phyloP scores from a whole-genome alignment of 1,140 invertebrate genomes.

The Aphaenogaster ashmeadi region DNA sequence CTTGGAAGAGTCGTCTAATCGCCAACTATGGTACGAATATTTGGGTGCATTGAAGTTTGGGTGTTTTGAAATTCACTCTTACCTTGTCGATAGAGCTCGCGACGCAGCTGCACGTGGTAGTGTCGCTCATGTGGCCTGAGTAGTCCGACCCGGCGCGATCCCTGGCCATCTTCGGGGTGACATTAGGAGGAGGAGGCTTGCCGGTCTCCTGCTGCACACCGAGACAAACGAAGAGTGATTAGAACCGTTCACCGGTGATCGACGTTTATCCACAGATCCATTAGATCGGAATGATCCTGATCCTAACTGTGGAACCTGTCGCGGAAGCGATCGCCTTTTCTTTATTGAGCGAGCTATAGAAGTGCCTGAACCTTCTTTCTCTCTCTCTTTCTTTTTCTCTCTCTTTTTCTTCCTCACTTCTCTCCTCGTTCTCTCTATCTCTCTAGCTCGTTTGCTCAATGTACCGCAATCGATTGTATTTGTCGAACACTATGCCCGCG shows the following conservation, averaged over 20 bases:
- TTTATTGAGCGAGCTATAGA: slow-evolving; percentile 31
- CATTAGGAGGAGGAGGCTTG: slow-evolving; percentile 77
- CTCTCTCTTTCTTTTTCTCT: slow-evolving; percentile 42
- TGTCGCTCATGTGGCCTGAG: slow-evolving; percentile 84
- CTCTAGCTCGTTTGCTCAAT: slow-evolving; percentile 20
- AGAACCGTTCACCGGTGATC: slow-evolving; percentile 19
- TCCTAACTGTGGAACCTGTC: not conserved
- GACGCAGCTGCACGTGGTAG: slow-evolving; percentile 83
- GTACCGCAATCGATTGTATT: slow-evolving; percentile 7
- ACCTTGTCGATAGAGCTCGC: slow-evolving; percentile 83
- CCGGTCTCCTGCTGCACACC: slow-evolving; percentile 70
- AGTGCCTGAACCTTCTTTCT: not conserved
- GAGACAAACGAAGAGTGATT: slow-evolving; percentile 16
- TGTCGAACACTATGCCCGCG: not conserved
- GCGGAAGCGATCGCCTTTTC: slow-evolving; percentile 34
- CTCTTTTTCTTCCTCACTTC: slow-evolving; percentile 22
- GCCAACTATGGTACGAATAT: not conserved
- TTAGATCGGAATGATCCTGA: slow-evolving; percentile 22
- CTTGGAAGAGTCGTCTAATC: not conserved
- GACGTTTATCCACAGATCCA: not conserved
- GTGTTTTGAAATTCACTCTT: slow-evolving; percentile 7
- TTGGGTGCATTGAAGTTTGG: not conserved
- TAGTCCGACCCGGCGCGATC: slow-evolving; percentile 83
- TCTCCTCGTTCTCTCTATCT: slow-evolving; percentile 25
- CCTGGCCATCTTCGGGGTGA: slow-evolving; percentile 81